Conservation (phyloP, 2,113 vertebrate species). For the Enhydra lutris region DNA sequence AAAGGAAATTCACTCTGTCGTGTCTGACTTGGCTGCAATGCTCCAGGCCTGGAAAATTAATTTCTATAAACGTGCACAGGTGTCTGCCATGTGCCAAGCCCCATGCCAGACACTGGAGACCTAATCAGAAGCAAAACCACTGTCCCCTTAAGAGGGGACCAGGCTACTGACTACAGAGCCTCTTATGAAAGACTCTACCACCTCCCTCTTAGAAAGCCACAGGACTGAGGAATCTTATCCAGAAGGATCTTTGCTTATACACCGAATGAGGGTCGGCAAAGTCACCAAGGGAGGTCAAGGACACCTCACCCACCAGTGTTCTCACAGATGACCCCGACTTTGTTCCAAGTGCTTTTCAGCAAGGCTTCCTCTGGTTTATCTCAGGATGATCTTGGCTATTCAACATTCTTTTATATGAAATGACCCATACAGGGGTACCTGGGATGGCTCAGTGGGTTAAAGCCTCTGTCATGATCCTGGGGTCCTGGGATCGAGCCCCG, state of each 20-base stretch:
- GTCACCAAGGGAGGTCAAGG: not conserved
- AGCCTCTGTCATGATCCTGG: too few species aligned
- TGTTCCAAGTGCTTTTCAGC: not conserved
- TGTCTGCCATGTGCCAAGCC: not conserved
- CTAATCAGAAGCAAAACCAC: not conserved
- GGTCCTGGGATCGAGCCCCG: too few species aligned
- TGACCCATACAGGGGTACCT: not conserved
- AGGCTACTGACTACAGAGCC: not conserved
- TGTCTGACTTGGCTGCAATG: not conserved
- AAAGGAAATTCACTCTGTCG: not conserved
- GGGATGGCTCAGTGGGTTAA: too few species aligned
- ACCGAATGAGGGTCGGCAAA: not conserved
- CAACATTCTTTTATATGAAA: not conserved
- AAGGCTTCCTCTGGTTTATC: not conserved
- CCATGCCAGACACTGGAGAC: not conserved
- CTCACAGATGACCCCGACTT: too few species aligned
- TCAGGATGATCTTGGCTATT: not conserved
- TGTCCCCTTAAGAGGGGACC: not conserved
- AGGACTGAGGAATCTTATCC: not conserved
- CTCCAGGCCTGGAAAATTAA: not conserved
- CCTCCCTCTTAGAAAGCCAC: not conserved
- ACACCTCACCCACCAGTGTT: accelerated
- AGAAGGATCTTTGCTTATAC: not conserved
- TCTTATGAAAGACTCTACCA: not conserved
- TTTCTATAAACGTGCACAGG: not conserved